Base-by-base conservation (phyloP, 2,797 vertebrate genomes). In the Gadopsis bispinosus region DNA sequence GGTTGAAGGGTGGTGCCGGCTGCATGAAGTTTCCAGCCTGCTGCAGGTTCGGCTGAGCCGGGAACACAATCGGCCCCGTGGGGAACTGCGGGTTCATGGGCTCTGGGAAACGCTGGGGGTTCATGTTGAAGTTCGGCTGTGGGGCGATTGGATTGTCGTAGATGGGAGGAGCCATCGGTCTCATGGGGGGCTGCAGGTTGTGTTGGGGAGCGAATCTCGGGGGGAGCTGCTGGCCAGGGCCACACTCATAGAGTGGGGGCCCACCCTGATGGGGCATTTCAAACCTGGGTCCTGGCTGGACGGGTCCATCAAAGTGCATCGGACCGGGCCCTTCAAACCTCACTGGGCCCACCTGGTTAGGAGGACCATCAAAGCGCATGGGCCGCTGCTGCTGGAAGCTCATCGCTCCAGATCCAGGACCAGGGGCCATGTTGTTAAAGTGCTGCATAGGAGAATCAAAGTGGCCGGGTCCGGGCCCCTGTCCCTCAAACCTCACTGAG, bases 11-110 rank as follows among this genome's bases (percentile, higher is more conserved):
- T 70, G 94, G 93, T 1, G 89, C 89, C 4, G 91, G 92, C 92
- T 96, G 95, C 83, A 96, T 94, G 90, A 97, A 98, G 93, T 91
- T 96, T 88, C 95, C 95, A 61, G 93, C 91, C 19, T 95, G 95
- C 0, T 96, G 93, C 71, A 87, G 29, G 91, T 91, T 97, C 77
- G 72, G 85, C 58, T 95, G 94, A 72, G 94, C 80, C 0, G 95
- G 84, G 90, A 95, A 95, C 1, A 73, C 60, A 37, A 93, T 93
- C 0, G 96, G 88, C 2, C 94, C 95, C 0, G 93, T 83, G 12
- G 95, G 90, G 89, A 96, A 99, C 80, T 87, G 88, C 11, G 95
- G 81, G 81, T 92, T 96, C 37, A 96, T 91, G 80, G 96, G 92
- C 1, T 98, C 97, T 0, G 87, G 89, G 75, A 96, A 98, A 5